These are phyloP conservation scores for Sarotherodon lohbergeri DNA, from an alignment of 2,113 vertebrate genomes.

Conservation along the genomic window DNA sequence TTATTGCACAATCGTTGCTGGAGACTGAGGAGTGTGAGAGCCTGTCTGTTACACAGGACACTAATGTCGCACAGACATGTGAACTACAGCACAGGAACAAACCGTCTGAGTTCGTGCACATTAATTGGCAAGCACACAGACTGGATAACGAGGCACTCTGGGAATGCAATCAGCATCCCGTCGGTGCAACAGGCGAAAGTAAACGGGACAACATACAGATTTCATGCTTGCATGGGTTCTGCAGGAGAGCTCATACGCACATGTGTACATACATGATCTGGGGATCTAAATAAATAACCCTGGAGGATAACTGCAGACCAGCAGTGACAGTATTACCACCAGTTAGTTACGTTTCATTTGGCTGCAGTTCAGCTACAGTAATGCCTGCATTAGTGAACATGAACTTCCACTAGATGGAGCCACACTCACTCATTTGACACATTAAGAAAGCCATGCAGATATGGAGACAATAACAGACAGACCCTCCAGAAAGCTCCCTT, in stretches of 20 bases:
- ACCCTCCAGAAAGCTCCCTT: conserved; percentile 54
- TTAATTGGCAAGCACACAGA: conserved; percentile 5
- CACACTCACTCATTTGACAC: conserved; percentile 7
- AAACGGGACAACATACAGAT: background rate
- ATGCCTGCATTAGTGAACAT: conserved; percentile 18
- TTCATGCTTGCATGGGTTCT: conserved; percentile 23
- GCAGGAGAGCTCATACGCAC: conserved; percentile 9
- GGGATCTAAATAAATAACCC: conserved; percentile 3
- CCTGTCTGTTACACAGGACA: conserved; percentile 62
- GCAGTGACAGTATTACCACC: background rate
- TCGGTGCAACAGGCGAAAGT: conserved; percentile 13
- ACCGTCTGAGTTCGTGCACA: conserved; percentile 1
- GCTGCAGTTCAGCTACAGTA: conserved; percentile 23
- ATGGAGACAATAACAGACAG: conserved; percentile 48
- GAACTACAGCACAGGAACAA: conserved; percentile 19
- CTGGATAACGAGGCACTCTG: conserved; percentile 6
- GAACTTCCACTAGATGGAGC: conserved; percentile 59
- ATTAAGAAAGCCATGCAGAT: background rate
- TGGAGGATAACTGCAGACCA: background rate
- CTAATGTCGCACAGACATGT: conserved; percentile 19
- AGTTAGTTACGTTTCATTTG: background rate
- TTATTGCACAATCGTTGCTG: conserved; percentile 79
- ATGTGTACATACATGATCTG: background rate
- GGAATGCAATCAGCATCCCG: background rate
- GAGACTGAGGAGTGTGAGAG: conserved; percentile 67